Conservation (phyloP, 2,888 invertebrate species). For the Eupithecia inturbata region DNA sequence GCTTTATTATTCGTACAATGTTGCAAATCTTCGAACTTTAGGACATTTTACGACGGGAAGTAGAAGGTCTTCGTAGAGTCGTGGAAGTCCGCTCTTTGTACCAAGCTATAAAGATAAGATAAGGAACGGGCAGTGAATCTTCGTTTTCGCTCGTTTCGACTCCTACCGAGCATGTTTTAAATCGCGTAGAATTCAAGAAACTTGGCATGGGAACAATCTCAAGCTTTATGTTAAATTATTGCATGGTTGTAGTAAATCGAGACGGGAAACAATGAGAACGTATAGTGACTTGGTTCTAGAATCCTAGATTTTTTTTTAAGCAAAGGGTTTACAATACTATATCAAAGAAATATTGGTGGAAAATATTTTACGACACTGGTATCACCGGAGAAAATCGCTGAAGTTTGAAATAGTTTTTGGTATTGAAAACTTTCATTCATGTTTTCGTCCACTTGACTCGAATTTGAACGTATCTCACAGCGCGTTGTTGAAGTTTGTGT, state of each 20-base stretch:
- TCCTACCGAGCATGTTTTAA: constrained; percentile 7
- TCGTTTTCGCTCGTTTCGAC: constrained; percentile 14
- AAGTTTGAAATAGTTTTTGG: too few relatives aligned
- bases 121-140: constrained; percentile 24
- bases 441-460: too few relatives aligned
- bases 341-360: too few relatives aligned
- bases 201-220: background rate
- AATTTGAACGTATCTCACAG: too few relatives aligned
- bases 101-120: constrained; percentile 30
- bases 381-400: too few relatives aligned
- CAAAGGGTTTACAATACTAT: too few relatives aligned
- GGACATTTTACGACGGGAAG: constrained; percentile 23
- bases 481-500: too few relatives aligned
- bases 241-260: background rate
- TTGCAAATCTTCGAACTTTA: constrained; percentile 16
- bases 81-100: constrained; percentile 21
- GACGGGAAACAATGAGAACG: background rate
- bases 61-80: constrained; percentile 16
- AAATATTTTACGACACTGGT: too few relatives aligned
- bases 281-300: background rate
- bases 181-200: constrained; percentile 10
- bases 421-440: too few relatives aligned
- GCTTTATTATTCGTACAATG: constrained; percentile 19
- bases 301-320: too few relatives aligned
- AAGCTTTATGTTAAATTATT: background rate